Base-by-base conservation (phyloP, 2,888 invertebrate species). In the Gymnosoma rotundatum region DNA sequence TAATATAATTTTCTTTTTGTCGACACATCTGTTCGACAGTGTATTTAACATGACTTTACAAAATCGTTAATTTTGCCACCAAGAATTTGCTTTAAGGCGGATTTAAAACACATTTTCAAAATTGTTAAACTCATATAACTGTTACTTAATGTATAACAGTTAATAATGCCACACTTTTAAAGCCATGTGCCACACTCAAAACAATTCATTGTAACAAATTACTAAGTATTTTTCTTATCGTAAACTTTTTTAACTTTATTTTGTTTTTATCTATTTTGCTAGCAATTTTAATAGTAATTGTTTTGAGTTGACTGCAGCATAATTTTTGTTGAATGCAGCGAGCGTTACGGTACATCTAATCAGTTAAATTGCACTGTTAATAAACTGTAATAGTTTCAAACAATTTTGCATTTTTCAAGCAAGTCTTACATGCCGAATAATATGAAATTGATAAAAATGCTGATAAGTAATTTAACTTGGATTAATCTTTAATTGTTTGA, bases 121-220 rank as follows among this genome's bases (percentile, higher is more conserved):
- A 52, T 42, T 42, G 63, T 73, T 73, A n/a, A 52, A 54, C 56
- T 56, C 54, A 18, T 74, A 16, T 45, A 38, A 52, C 52, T 63
- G 20, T 74, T 74, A 36, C 54, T 56, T 25, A 38, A 45, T 64
- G 54, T 38, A 60, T 20, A 56, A 61, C 61, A 61, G 38, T n/a
- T 42, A 18, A 38, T 67, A 63, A 21, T 63, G 70, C 70, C 70
- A 64, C 78, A 78, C 63, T 56, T 42, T 72, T 74, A 7, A 32
- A 45, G 16, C 10, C 10, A 42, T 42, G 25, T 25, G 7, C 42
- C 42, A 42, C 12, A 42, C 42, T n/a, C 56, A 48, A 42, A 64
- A 74, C 32, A 54, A 18, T n/a, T n/a, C 25, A 38, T 54, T 50
- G 50, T 32, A 58, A 61, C 72, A 61, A 73, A 61, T 73, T 73